Percentiles rank a stretch among this genome's conserved stretches.
Evolutionary conservation across 2,797 vertebrate species (phyloP).

Genomic region (Pantherophis vulpinus): DNA sequence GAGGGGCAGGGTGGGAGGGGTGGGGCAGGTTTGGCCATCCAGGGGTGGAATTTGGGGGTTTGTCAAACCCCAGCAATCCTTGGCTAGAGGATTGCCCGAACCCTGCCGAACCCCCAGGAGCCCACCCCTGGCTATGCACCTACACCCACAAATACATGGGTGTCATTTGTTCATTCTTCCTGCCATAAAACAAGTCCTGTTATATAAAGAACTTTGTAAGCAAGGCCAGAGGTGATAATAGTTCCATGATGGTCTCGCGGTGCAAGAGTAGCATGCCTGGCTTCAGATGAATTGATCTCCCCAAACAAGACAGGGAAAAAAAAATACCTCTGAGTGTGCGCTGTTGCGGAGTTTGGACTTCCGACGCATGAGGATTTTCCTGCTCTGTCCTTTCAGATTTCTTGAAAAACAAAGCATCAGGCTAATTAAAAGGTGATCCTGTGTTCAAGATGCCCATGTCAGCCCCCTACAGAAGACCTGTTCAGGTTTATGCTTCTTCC

Average conservation of each 20-base stretch:
- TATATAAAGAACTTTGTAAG: not conserved
- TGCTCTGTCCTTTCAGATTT: too few relatives aligned
- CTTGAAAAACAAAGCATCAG: constrained; percentile 1
- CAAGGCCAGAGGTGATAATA: not conserved
- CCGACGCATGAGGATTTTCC: not conserved
- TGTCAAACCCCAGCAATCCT: too few relatives aligned
- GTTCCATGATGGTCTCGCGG: not conserved
- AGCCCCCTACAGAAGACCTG: not conserved
- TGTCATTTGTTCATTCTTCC: not conserved
- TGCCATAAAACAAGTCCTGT: not conserved
- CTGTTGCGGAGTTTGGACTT: not conserved
- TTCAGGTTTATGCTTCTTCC: not conserved
- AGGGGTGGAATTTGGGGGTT: too few relatives aligned
- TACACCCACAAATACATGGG: not conserved
- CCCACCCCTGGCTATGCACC: not conserved
- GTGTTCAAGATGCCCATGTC: too few relatives aligned
- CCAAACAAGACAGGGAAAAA: too few relatives aligned
- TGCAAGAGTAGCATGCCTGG: not conserved
- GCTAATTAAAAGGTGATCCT: not conserved
- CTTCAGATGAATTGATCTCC: not conserved
- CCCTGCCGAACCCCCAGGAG: too few relatives aligned
- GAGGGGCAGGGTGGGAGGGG: too few relatives aligned
- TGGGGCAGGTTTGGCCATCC: too few relatives aligned
- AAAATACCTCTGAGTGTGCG: not conserved
- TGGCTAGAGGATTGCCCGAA: too few relatives aligned